Evolutionary conservation across 2,888 invertebrate species (phyloP).

Genomic region (Gnatocerus cornutus): DNA sequence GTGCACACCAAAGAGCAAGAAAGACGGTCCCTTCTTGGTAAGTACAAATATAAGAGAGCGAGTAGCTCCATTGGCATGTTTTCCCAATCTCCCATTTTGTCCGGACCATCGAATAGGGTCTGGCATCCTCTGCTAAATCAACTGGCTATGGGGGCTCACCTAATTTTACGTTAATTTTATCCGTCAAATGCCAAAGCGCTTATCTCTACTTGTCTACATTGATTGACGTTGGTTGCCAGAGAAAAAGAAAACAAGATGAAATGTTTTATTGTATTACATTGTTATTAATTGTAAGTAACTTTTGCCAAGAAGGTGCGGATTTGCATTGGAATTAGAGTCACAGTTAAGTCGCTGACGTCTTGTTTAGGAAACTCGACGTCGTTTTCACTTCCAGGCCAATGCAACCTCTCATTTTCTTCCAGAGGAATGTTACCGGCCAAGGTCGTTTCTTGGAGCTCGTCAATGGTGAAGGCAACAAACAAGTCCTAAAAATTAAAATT

Average conservation of each 20-base stretch:
- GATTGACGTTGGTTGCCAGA: constrained; percentile 19
- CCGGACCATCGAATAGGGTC: constrained; percentile 26
- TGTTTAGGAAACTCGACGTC: not conserved
- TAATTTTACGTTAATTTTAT: constrained; percentile 44
- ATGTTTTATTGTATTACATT: constrained; percentile 22
- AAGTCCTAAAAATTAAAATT: constrained; percentile 56
- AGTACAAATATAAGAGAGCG: constrained; percentile 62
- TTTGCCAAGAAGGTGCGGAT: constrained; percentile 39
- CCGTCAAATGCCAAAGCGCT: constrained; percentile 36
- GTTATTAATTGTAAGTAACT: constrained; percentile 5
- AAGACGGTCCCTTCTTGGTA: constrained; percentile 63
- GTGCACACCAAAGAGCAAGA: constrained; percentile 64
- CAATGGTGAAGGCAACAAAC: constrained; percentile 64
- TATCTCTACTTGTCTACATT: constrained; percentile 36
- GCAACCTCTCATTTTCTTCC: constrained; percentile 69
- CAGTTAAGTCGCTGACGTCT: constrained; percentile 13
- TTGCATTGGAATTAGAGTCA: constrained; percentile 40
- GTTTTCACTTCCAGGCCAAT: constrained; percentile 47
- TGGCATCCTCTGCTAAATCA: constrained; percentile 24
- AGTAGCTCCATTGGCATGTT: constrained; percentile 62
- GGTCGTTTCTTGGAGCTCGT: constrained; percentile 65
- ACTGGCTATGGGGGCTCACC: constrained; percentile 28
- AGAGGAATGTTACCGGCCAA: constrained; percentile 71
- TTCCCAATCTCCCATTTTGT: constrained; percentile 58
- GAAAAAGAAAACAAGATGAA: not conserved